Evolutionary conservation across 92 coral and sea anemone species (phyloP).

Genomic region (Nematostella vectensis): DNA sequence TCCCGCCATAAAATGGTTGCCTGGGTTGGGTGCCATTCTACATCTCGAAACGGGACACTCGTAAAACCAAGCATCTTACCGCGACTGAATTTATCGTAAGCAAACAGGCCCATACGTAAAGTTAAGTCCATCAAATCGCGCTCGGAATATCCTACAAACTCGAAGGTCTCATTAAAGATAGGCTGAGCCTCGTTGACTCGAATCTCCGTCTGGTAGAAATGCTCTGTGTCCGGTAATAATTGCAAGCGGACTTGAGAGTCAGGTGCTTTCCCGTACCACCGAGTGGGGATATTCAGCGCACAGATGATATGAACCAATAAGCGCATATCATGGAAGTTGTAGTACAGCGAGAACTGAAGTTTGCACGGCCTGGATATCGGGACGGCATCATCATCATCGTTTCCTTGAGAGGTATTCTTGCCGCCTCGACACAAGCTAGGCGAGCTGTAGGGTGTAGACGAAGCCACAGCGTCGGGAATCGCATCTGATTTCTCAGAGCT

Average conservation of each 20-base stretch:
- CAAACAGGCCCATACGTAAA: constrained; percentile 62
- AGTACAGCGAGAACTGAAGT: constrained; percentile 65
- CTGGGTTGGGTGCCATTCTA: constrained; percentile 68
- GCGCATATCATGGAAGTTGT: constrained; percentile 59
- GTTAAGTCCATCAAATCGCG: constrained; percentile 57
- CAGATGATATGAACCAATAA: constrained; percentile 69
- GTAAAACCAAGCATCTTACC: constrained; percentile 70
- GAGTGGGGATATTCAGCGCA: constrained; percentile 63
- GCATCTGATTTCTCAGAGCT: neutral
- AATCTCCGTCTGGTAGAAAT: constrained; percentile 52
- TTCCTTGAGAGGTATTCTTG: constrained; percentile 29
- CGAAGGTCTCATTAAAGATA: constrained; percentile 79
- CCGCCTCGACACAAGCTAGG: constrained; percentile 31
- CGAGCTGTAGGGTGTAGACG: neutral
- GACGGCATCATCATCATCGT: constrained; percentile 21
- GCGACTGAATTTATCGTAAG: constrained; percentile 67
- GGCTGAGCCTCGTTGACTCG: constrained; percentile 66
- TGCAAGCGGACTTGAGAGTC: constrained; percentile 77
- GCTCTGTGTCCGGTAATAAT: constrained; percentile 61
- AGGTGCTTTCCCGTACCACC: constrained; percentile 69
- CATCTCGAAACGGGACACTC: constrained; percentile 39
- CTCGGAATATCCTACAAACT: constrained; percentile 68
- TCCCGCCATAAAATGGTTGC: constrained; percentile 77
- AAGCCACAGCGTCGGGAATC: neutral
- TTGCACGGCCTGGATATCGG: constrained; percentile 39